A percentile compares a stretch with the other conserved stretches of the same genome.
Conservation (phyloP, 35 echinoderm and acorn worm genomes). For the Lytechinus pictus region DNA sequence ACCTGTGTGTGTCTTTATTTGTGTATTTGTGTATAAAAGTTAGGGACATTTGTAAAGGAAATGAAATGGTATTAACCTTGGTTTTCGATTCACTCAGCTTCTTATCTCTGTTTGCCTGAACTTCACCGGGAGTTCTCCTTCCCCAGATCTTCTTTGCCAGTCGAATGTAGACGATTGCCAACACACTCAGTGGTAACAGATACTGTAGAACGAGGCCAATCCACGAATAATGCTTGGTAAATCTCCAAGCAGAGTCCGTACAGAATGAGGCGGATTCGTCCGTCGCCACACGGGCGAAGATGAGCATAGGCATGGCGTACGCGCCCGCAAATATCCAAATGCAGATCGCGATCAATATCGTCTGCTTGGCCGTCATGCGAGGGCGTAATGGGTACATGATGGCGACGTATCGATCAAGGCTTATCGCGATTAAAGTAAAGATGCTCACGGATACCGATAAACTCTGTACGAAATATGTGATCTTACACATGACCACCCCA, state of each 20-base stretch:
- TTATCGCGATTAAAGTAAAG: conserved; percentile 96
- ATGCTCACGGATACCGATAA: conserved; percentile 94
- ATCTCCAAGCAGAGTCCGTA: conserved; percentile 60
- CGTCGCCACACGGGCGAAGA: conserved; percentile 61
- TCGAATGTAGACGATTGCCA: conserved; percentile 73
- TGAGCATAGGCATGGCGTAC: conserved; percentile 72
- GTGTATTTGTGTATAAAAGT: no score
- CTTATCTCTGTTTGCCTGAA: conserved; percentile 79
- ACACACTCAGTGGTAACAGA: conserved; percentile 77
- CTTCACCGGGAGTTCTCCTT: conserved; percentile 88
- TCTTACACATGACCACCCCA: conserved; percentile 79
- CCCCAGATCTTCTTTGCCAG: conserved; percentile 88
- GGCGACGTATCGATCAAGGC: conserved; percentile 93
- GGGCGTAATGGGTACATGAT: conserved; percentile 93
- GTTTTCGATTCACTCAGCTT: conserved; percentile 87
- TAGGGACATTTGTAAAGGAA: not conserved
- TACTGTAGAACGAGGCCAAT: conserved; percentile 76
- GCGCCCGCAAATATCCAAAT: conserved; percentile 85
- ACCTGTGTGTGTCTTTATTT: no score
- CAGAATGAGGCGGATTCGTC: conserved; percentile 58
- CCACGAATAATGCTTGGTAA: conserved; percentile 69
- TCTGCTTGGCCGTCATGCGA: conserved; percentile 66
- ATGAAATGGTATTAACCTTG: conserved; percentile 65
- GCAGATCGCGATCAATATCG: conserved; percentile 59
- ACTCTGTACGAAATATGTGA: conserved; percentile 88